phyloP scores from a whole-genome alignment of 2,797 vertebrate species.

The Danio jaintianensis region DNA sequence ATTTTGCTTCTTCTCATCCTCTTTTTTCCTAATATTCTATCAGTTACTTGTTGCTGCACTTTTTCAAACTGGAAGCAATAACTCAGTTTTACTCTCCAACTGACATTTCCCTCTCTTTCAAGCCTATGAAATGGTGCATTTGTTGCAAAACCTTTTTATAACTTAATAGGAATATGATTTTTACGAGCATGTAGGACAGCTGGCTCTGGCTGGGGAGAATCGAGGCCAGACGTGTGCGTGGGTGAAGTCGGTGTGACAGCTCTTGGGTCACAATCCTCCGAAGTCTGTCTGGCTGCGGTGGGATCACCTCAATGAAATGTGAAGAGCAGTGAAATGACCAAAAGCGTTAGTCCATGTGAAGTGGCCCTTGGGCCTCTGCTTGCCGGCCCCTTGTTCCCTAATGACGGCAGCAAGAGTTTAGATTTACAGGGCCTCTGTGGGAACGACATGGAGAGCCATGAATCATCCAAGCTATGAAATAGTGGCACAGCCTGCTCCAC shows the following conservation, averaged over 20 bases:
- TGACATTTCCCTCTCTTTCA: slow-evolving; percentile 84
- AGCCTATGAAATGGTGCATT: slow-evolving; percentile 82
- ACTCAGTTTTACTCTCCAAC: slow-evolving; percentile 89
- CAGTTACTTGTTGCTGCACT: slow-evolving; percentile 84
- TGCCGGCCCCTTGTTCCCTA: slow-evolving; percentile 53
- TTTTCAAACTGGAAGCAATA: slow-evolving; percentile 89
- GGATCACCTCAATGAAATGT: slow-evolving; percentile 58
- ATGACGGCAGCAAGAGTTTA: slow-evolving; percentile 72
- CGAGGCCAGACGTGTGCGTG: slow-evolving; percentile 41
- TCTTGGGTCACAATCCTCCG: slow-evolving; percentile 20
- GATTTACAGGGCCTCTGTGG: slow-evolving; percentile 90
- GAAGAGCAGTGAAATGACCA: slow-evolving; percentile 58
- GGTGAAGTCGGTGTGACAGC: slow-evolving; percentile 29
- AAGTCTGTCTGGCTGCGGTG: slow-evolving; percentile 41
- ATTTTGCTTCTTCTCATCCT: slow-evolving; percentile 41
- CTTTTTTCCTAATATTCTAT: slow-evolving; percentile 60
- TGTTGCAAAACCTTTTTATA: slow-evolving; percentile 79
- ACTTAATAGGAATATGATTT: slow-evolving; percentile 72
- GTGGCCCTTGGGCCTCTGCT: slow-evolving; percentile 52
- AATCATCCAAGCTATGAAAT: slow-evolving; percentile 91
- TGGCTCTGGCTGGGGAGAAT: slow-evolving; percentile 56
- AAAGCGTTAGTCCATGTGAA: slow-evolving; percentile 59
- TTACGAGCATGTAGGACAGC: slow-evolving; percentile 64
- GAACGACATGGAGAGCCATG: slow-evolving; percentile 85
- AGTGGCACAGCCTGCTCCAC: slow-evolving; percentile 69